Conservation (phyloP, 2,797 vertebrate genomes). For the Luscinia megarhynchos region DNA sequence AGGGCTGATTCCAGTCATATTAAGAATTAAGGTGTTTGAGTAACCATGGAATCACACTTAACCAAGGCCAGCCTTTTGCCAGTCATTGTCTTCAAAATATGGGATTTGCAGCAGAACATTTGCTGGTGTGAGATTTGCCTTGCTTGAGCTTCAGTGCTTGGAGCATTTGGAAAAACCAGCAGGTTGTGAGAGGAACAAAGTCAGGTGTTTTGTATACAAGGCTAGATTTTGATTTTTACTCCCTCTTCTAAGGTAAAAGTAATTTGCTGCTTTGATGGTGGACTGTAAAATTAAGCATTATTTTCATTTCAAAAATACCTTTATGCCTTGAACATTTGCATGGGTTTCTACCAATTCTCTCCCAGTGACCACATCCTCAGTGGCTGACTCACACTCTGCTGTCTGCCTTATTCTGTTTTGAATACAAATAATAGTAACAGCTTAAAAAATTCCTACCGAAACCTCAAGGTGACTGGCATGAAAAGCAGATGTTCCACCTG, state of each 20-base stretch:
- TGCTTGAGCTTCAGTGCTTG: neutral
- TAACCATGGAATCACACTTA: rapidly evolving
- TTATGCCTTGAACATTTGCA: neutral
- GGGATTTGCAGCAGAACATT: neutral
- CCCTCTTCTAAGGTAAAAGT: neutral
- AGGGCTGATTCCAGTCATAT: neutral
- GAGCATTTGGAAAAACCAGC: neutral
- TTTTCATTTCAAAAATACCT: neutral
- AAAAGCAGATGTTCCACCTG: constrained; percentile 5
- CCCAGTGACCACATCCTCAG: constrained; percentile 2
- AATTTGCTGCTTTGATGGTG: neutral
- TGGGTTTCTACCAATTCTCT: neutral
- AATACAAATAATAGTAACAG: neutral
- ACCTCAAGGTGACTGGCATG: neutral
- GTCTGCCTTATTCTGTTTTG: neutral
- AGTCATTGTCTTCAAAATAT: neutral
- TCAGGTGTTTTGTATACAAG: neutral
- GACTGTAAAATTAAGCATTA: neutral
- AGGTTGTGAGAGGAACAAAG: neutral
- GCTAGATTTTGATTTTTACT: neutral
- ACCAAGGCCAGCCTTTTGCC: neutral
- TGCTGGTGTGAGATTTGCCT: neutral
- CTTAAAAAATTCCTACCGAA: neutral
- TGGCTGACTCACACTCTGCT: neutral
- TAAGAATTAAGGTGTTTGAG: neutral